Base-by-base conservation (phyloP, 2,797 vertebrate species). In the Falco columbarius region DNA sequence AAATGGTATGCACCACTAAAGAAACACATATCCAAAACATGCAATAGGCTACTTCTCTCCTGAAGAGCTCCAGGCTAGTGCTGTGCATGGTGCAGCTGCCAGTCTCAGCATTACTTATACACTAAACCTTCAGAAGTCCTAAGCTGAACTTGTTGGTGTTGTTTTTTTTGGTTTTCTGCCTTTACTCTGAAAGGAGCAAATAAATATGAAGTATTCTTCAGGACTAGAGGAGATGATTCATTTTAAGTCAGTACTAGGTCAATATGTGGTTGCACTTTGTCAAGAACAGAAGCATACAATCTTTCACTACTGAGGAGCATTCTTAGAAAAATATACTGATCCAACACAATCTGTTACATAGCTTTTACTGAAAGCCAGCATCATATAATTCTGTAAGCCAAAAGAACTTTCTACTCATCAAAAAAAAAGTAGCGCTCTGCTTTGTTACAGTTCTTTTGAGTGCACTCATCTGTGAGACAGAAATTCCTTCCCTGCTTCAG, bases 401-500 rank as follows among this genome's bases (percentile, higher is more conserved):
- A 81, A 93, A 58, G 49, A 95, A 85, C 59, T 67, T 89, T 38
- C 17, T 76, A 22, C 29, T 76, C 49, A 30, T 58, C 13, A 51
- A 51, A 74, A 85, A 86, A 81, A 81, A 86, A 84, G 26, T 63
- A 76, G 17, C 46, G 24, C 22, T 29, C 18, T 86, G n/a, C 90
- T 94, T 89, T 71, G 58, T 70, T 86, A 32, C 1, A 6, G 4
- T 62, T 81, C 73, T 92, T 90, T 90, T 76, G 32, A 92, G 81
- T 62, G 71, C 46, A 40, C 7, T 94, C 52, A 21, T 95, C 76
- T 85, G 65, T 61, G 56, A 92, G 76, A 91, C 42, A 91, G 63
- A 77, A 95, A 94, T 94, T 92, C 56, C 67, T 79, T 81, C 62
- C 58, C 47, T 90, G 74, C 89, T 79, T 94, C 93, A 94, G 49